Conservation (phyloP, 2,797 vertebrate species). For the Amniataba percoides region DNA sequence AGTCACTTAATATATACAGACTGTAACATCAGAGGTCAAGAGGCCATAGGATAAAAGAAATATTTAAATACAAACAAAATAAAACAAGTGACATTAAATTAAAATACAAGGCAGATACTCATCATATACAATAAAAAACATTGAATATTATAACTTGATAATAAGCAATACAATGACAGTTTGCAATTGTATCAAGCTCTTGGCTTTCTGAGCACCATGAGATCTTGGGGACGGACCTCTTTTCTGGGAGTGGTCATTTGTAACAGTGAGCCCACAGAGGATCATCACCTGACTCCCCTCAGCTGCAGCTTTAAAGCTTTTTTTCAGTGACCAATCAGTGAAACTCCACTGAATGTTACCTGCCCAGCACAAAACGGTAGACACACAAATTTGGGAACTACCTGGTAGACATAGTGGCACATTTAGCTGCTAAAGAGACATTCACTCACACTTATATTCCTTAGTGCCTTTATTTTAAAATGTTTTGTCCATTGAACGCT, state of each 20-base stretch:
- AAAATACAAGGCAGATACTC: neutral
- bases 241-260: neutral
- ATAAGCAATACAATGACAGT: neutral
- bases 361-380: neutral
- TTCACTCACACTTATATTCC: no score
- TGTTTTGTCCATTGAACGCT: neutral
- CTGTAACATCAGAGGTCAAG: neutral
- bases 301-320: neutral
- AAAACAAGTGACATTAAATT: neutral
- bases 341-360: neutral
- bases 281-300: neutral
- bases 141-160: neutral
- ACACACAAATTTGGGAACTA: neutral
- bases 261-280: neutral
- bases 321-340: neutral
- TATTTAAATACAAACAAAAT: neutral
- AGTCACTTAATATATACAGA: neutral
- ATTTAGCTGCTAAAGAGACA: constrained; percentile 4
- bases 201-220: neutral
- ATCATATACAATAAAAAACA: neutral
- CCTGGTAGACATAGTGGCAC: neutral
- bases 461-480: neutral
- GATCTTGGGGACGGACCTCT: neutral
- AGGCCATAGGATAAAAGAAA: neutral
- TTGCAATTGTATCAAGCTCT: neutral